These are phyloP conservation scores for Panonychus citri DNA, from an alignment of 1,140 invertebrate genomes.

Conservation along the genomic window DNA sequence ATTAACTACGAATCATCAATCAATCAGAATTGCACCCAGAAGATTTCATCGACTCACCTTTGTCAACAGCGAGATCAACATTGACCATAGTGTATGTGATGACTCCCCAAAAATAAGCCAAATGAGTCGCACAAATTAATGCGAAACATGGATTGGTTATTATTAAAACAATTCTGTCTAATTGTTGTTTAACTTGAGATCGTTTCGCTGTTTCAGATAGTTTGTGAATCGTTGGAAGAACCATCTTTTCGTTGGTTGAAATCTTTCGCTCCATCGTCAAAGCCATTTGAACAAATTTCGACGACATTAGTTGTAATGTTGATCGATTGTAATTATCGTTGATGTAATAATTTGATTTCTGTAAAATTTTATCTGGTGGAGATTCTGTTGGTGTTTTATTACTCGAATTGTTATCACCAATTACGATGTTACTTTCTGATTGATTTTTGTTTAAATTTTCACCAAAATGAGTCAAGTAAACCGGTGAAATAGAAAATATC, in stretches of 20 bases:
- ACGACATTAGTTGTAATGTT: background rate
- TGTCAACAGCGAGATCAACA: slow-evolving; percentile 1
- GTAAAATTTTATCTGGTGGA: no score
- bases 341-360: background rate
- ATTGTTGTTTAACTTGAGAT: background rate
- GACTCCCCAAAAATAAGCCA: slow-evolving; percentile 4
- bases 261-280: background rate
- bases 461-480: background rate
- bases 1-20: no score
- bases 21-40: no score
- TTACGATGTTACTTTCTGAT: no score
- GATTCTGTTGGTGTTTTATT: no score
- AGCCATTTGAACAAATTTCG: background rate
- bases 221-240: background rate
- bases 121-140: background rate
- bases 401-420: no score
- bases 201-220: background rate
- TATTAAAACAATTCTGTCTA: background rate
- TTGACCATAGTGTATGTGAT: slow-evolving; percentile 1
- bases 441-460: background rate
- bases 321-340: background rate
- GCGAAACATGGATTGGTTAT: background rate
- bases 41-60: no score
- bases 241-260: no score
- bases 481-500: background rate